phyloP scores from a whole-genome alignment of 2,888 invertebrate species.

The Xanthia togata region DNA sequence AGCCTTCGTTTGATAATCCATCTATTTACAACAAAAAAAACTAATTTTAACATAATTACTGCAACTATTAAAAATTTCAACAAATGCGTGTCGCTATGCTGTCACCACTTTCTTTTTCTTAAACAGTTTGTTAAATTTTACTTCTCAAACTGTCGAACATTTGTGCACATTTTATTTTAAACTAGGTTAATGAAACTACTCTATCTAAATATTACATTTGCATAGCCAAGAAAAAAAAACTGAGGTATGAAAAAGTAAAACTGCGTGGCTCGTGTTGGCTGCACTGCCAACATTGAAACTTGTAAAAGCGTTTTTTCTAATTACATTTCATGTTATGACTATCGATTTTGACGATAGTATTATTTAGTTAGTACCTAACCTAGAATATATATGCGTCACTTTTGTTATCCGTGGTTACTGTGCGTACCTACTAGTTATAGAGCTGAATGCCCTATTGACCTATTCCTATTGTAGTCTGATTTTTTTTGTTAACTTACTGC shows the following conservation, averaged over 20 bases:
- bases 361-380: constrained; percentile 10
- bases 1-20: background rate
- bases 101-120: constrained; percentile 24
- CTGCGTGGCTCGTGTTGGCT: constrained; percentile 14
- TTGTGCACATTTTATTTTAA: constrained; percentile 34
- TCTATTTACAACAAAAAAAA: background rate
- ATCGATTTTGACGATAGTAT: constrained; percentile 10
- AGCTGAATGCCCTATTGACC: constrained; percentile 5
- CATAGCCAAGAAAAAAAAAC: constrained; percentile 18
- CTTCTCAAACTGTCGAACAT: background rate
- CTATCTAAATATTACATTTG: constrained; percentile 20
- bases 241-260: constrained; percentile 5
- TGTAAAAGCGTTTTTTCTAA: background rate
- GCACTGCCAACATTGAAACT: constrained; percentile 5
- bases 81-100: too few relatives aligned
- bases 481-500: too few relatives aligned
- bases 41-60: background rate
- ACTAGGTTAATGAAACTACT: constrained; percentile 29
- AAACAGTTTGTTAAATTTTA: background rate
- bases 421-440: background rate
- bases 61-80: background rate
- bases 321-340: background rate
- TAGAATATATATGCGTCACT: background rate
- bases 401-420: background rate
- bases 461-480: constrained; percentile 7